Evolutionary conservation across 2,113 vertebrate genomes (phyloP).

Genomic region (Myiozetetes cayanensis): DNA sequence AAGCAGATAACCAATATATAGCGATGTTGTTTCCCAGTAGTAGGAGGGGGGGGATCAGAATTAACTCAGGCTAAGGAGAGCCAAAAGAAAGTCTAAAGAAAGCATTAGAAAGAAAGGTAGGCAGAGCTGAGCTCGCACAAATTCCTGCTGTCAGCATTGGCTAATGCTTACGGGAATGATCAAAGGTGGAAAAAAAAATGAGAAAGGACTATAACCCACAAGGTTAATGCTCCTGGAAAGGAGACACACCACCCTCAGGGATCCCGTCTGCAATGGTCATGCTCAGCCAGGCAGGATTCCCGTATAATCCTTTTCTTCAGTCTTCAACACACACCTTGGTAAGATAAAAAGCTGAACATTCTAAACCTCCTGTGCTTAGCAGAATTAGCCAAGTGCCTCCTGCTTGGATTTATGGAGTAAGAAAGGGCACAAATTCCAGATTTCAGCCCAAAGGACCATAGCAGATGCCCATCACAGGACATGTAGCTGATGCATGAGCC

Average conservation of each 20-base stretch:
- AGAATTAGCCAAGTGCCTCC: background rate
- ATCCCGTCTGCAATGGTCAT: background rate
- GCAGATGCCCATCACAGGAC: background rate
- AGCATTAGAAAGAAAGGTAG: background rate
- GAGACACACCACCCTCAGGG: background rate
- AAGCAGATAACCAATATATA: slow-evolving; percentile 29
- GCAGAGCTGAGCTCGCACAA: background rate
- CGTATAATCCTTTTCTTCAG: background rate
- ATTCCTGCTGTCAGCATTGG: background rate
- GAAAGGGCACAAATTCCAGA: background rate
- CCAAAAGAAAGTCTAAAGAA: background rate
- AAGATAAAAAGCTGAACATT: background rate
- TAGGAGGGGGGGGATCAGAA: background rate
- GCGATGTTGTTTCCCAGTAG: background rate
- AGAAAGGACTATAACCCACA: background rate
- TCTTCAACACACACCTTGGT: background rate
- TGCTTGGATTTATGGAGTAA: background rate
- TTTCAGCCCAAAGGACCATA: background rate
- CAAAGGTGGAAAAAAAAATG: background rate
- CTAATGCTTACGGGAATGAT: background rate
- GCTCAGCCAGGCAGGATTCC: background rate
- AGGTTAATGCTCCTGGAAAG: background rate
- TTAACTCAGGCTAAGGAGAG: background rate
- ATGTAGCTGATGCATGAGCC: background rate
- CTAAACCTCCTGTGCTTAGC: background rate